Evolutionary conservation across 2,797 vertebrate species (phyloP), one percentile per base, ranked within the genome.

Genomic region (Glyptemys insculpta): DNA sequence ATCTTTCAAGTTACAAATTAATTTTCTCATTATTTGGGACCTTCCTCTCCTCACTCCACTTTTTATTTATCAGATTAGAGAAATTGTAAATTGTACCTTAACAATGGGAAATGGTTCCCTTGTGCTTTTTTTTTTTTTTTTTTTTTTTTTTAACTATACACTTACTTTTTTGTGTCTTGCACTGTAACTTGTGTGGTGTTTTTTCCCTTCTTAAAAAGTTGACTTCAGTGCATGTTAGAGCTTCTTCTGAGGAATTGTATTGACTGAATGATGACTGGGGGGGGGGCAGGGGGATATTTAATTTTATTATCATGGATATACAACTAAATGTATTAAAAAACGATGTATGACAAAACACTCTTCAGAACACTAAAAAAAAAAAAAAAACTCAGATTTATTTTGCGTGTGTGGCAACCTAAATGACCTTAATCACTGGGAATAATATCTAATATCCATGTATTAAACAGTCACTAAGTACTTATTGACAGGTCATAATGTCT

Each of bases 331-430:
- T 94, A 87, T 88, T 81, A 12, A 65, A 78, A 21, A 8, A 85
- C 62, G 86, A 62, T 44, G 6, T 81, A 83, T 56, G 83, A 76
- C 86, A 87, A 89, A 92, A 41, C 50, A 82, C 59, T 23, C 93
- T 84, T 97, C 95, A 91, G 37, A 94, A 94, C 87, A 57, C 12
- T 82, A 44, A 96, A 92, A 41, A 96, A 92, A 91, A 57, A 47
- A 47, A 47, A 41, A 96, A 92, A 89, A 52, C 74, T 12, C 23
- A 62, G n/a, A 41, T 86, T 94, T 93, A 81, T 59, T 78, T 78
- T 86, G 65, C 27, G 8, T 10, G 8, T 0, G 0, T 49, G 78
- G 57, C 72, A 62, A 5, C 44, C 56, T 34, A 50, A 96, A 85
- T 76, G 57, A 56, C 54, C 44, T 56, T 85, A 27, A 50, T 0